Evolutionary conservation across 2,113 vertebrate genomes (phyloP).

Genomic region (Ia io): DNA sequence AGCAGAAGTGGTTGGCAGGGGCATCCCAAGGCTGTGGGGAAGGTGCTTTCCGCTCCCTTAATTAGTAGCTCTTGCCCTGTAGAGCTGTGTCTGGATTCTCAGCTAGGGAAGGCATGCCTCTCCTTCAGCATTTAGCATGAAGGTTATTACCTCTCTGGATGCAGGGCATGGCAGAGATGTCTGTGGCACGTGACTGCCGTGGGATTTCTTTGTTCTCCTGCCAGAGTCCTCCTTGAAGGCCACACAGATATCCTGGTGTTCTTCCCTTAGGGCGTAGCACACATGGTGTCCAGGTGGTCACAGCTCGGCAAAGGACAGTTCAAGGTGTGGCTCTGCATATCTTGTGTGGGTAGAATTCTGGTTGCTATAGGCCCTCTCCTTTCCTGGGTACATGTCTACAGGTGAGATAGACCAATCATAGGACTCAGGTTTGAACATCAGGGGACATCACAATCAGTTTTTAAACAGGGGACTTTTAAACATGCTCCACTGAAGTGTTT

Average conservation of each 20-base stretch:
- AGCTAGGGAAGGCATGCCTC: background rate
- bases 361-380: background rate
- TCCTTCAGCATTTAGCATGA: constrained; percentile 34
- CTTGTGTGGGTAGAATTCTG: background rate
- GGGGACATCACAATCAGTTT: background rate
- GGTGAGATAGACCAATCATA: background rate
- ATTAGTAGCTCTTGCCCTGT: background rate
- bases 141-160: constrained; percentile 43
- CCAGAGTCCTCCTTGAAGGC: constrained; percentile 45
- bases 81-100: background rate
- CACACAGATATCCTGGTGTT: background rate
- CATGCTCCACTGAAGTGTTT: background rate
- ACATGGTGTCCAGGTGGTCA: constrained; percentile 9
- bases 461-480: constrained; percentile 11
- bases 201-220: constrained; percentile 47
- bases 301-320: constrained; percentile 27
- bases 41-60: constrained; percentile 17
- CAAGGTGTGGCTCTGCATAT: constrained; percentile 8
- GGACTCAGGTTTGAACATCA: background rate
- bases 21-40: background rate
- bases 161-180: constrained; percentile 1
- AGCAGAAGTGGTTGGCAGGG: constrained; percentile 37
- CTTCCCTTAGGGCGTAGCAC: constrained; percentile 16
- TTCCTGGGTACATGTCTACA: background rate
- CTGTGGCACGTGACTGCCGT: background rate